Evolutionary conservation across 2,113 vertebrate genomes (phyloP).

Genomic region (Psittacus erithacus): DNA sequence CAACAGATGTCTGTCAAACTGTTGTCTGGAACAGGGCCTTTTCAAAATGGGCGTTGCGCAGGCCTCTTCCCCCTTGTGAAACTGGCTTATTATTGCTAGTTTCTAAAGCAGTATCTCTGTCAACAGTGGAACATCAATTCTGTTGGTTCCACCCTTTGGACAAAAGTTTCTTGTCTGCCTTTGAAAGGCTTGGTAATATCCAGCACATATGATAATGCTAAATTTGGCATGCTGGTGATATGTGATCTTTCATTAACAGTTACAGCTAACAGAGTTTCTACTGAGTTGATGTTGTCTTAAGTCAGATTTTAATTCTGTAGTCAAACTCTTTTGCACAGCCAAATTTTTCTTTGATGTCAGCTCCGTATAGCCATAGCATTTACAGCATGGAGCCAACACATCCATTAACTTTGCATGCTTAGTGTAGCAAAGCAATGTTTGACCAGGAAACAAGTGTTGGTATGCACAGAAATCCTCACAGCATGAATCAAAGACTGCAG

Average conservation of each 20-base stretch:
- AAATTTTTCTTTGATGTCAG: background rate
- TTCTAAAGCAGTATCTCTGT: background rate
- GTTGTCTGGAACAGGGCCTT: background rate
- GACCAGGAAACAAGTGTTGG: background rate
- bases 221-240: background rate
- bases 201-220: background rate
- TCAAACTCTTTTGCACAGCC: background rate
- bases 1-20: background rate
- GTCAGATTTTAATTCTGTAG: background rate
- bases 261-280: background rate
- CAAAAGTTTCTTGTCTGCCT: background rate
- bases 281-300: background rate
- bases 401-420: background rate
- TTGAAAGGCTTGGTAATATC: background rate
- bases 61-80: background rate
- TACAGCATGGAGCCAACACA: background rate
- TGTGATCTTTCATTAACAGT: background rate
- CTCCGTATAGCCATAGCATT: background rate
- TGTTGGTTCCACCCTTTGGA: background rate
- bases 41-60: background rate
- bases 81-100: background rate
- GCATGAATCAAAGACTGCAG: background rate
- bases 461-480: background rate
- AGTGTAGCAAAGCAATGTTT: background rate
- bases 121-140: background rate